Conservation (phyloP, 2,888 invertebrate genomes). For the Muschampia staudingeri region DNA sequence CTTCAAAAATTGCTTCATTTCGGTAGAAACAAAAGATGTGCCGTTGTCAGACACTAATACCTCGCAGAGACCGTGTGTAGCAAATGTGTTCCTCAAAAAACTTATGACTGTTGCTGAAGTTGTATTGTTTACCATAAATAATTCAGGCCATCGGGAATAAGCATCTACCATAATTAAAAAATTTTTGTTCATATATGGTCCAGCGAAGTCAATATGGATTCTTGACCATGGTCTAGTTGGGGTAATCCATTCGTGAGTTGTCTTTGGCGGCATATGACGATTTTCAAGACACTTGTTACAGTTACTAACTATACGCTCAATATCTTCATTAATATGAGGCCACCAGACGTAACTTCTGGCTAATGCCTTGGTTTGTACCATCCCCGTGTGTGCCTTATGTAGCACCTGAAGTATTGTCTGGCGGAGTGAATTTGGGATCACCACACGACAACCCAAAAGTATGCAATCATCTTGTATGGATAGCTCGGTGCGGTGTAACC, state of each 20-base stretch:
- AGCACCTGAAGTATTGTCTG: slow-evolving; percentile 40
- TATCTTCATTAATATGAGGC: slow-evolving; percentile 60
- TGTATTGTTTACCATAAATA: slow-evolving; percentile 28
- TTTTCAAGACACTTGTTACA: slow-evolving; percentile 20
- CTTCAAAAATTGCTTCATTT: slow-evolving; percentile 56
- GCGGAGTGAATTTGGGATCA: slow-evolving; percentile 35
- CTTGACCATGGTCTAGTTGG: slow-evolving; percentile 55
- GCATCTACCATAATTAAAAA: slow-evolving; percentile 56
- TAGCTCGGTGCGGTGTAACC: slow-evolving; percentile 45
- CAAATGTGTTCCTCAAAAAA: slow-evolving; percentile 24
- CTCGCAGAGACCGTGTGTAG: slow-evolving; percentile 54
- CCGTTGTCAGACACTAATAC: slow-evolving; percentile 46
- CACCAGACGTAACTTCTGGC: slow-evolving; percentile 67
- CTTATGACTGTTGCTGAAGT: slow-evolving; percentile 28
- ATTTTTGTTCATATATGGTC: slow-evolving; percentile 48
- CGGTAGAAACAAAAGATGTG: slow-evolving; percentile 53
- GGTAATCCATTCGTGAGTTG: slow-evolving; percentile 46
- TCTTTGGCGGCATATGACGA: slow-evolving; percentile 39
- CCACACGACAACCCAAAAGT: slow-evolving; percentile 47
- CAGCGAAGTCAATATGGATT: slow-evolving; percentile 57
- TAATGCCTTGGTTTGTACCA: slow-evolving; percentile 63
- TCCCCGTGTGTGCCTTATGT: slow-evolving; percentile 60
- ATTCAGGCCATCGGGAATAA: slow-evolving; percentile 54
- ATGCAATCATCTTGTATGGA: slow-evolving; percentile 48
- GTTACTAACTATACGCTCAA: slow-evolving; percentile 19